Evolutionary conservation across 2,888 invertebrate species (phyloP), one percentile per base, ranked within the genome.

Genomic region (Gortyna flavago): DNA sequence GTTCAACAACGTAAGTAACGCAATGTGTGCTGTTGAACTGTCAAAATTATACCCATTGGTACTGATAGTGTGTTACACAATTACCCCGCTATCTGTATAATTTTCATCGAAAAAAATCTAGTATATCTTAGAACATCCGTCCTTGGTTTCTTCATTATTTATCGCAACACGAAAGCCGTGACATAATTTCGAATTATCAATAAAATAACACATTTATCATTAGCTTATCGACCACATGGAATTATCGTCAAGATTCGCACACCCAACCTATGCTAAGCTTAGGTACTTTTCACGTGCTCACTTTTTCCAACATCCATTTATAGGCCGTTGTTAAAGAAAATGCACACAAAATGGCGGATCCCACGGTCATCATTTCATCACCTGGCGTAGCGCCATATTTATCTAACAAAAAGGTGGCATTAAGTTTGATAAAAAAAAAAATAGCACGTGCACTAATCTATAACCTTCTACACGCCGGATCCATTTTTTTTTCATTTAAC

Each of bases 381-480:
- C 82, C 87, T 87, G 83, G 85, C 77, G 59, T 82, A 87, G 84
- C 84, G 84, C 83, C 86, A 86, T 82, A 72, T 76, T 81, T 67
- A 70, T 59, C 59, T 75, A 64, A 80, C 67, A 86, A 75, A 88
- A 83, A 78, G 65, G 72, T 66, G 18, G 66, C 66, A 75, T 76
- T 72, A 72, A 54, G 54, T 54, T 59, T n/a, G 74, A 68, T 59
- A 78, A 68, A 70, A 79, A 35, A 88, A 87, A 89, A 89, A 86
- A 86, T 72, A 88, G 91, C 92, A 91, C 91, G 91, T 90, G 92
- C 62, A 85, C 69, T 80, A 79, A 79, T 82, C 80, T 77, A 75
- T 85, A 69, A 68, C 77, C 81, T 69, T 67, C 74, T 75, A 66
- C 66, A 35, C 75, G 67, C 73, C 81, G 76, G 85, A 67, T 64